Base-by-base conservation (phyloP, 2,113 vertebrate genomes). In the Tachysurus vachellii region DNA sequence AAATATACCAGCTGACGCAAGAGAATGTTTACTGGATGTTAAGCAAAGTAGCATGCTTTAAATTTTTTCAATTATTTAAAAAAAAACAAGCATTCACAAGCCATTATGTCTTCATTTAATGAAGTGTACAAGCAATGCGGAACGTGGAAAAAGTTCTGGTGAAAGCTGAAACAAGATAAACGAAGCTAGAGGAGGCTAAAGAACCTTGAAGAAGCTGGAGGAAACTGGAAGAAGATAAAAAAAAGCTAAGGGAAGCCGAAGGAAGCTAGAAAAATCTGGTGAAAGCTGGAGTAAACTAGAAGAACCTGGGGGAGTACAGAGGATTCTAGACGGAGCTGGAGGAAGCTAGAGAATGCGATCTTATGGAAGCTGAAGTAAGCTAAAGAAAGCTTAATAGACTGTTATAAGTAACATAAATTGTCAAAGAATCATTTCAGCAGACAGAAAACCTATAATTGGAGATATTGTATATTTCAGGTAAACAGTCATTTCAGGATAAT, bases 1-100 rank as follows among this genome's bases (percentile, higher is more conserved):
- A 86, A 79, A 82, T 66, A 86, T 44, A 80, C 68, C 28, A 36
- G 57, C 86, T 86, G 87, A 88, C 36, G 59, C 44, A 90, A 90
- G 83, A 21, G 31, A 81, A 86, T n/a, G 28, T 56, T 85, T 47
- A 56, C 80, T 88, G 80, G 57, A 80, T 84, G 87, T 76, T 84
- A 84, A 77, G 76, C 85, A 84, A 56, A 85, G 64, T 80, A 61
- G 47, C 70, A 5, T 42, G 71, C 68, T 85, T 87, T 77, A 85
- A 80, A 75, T 83, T 36, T n/a, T n/a, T n/a, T n/a, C n/a, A n/a
- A n/a, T n/a, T n/a, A n/a, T n/a, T n/a, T n/a, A n/a, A n/a, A n/a
- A n/a, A n/a, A n/a, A n/a, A n/a, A n/a, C n/a, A n/a, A 23, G 6
- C 3, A 50, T 47, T 19, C 42, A n/a, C 47, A 50, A 62, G 59